These are phyloP conservation scores for Ctenomys sociabilis DNA, from an alignment of 2,113 vertebrate genomes.

Conservation along the genomic window DNA sequence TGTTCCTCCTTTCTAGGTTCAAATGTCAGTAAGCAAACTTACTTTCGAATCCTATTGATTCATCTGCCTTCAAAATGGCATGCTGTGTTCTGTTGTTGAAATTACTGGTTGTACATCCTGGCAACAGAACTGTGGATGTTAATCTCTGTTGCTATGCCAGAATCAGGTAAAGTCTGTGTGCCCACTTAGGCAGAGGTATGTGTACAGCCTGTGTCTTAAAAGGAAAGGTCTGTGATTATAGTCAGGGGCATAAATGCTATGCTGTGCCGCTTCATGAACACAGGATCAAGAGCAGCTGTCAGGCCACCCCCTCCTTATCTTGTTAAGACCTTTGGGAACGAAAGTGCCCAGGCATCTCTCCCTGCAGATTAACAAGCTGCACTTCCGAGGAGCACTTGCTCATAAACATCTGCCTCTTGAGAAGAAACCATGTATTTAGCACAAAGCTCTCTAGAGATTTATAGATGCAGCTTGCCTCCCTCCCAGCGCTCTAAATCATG, in stretches of 20 bases:
- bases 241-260: background rate
- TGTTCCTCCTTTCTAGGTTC: background rate
- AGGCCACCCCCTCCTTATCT: background rate
- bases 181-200: no score
- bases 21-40: background rate
- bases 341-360: background rate
- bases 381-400: background rate
- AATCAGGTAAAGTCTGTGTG: background rate
- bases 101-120: background rate
- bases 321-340: background rate
- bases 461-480: background rate
- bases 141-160: background rate
- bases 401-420: constrained; percentile 8
- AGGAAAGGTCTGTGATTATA: background rate
- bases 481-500: background rate
- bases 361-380: background rate
- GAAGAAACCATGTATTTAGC: background rate
- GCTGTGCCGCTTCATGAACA: background rate
- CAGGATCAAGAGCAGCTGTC: background rate
- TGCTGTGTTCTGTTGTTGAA: background rate
- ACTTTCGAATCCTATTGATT: background rate
- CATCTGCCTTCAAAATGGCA: background rate
- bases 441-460: background rate
- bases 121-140: background rate
- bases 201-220: background rate